These are phyloP conservation scores for Hippocampus mohnikei DNA, from an alignment of 2,113 vertebrate genomes.

Conservation along the genomic window DNA sequence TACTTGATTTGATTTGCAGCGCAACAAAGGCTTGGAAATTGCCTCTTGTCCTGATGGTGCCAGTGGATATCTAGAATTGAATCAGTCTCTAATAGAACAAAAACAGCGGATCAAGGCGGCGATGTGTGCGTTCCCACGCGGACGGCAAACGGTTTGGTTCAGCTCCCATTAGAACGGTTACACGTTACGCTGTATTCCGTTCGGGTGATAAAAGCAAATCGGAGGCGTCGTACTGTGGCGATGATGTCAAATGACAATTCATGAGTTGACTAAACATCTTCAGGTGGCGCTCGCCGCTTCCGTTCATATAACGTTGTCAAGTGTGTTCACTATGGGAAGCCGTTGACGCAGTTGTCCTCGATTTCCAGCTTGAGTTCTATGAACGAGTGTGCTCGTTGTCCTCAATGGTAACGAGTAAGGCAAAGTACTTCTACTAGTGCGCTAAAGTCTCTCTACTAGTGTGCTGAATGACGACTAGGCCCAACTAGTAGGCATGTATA, in stretches of 20 bases:
- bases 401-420: too few species aligned
- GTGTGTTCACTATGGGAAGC: too few species aligned
- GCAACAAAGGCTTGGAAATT: not conserved
- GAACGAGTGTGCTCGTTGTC: too few species aligned
- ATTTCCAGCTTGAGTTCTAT: too few species aligned
- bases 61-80: slow-evolving; percentile 5
- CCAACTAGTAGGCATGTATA: too few species aligned
- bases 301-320: not conserved
- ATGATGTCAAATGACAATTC: not conserved
- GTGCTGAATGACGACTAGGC: too few species aligned
- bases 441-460: too few species aligned
- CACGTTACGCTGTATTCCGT: not conserved
- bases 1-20: slow-evolving; percentile 15
- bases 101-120: slow-evolving; percentile 2
- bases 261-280: not conserved
- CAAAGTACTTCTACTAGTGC: too few species aligned
- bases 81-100: not conserved
- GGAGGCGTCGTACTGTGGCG: not conserved
- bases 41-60: not conserved
- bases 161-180: not conserved
- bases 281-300: not conserved
- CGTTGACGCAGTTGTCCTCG: too few species aligned
- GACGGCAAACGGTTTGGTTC: slow-evolving; percentile 6
- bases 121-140: not conserved
- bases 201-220: not conserved